phyloP scores from a whole-genome alignment of 1,140 invertebrate genomes.

The Cotesia typhae region DNA sequence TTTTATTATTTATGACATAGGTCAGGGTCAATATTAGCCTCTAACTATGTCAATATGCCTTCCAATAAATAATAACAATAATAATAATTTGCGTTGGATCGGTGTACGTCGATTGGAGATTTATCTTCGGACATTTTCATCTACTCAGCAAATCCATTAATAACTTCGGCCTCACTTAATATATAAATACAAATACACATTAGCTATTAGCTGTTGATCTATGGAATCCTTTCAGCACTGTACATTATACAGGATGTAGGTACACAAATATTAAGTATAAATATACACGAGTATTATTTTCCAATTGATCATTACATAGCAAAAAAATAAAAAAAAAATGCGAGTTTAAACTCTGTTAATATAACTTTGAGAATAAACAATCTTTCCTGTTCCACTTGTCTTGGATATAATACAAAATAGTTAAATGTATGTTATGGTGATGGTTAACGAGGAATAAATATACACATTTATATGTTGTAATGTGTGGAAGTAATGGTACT shows the following conservation, averaged over 20 bases:
- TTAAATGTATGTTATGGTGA: no score
- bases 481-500: neutral
- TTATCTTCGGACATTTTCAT: conserved; percentile 12
- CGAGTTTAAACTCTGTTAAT: neutral
- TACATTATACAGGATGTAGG: neutral
- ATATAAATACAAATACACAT: no score
- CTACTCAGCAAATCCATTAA: conserved; percentile 15
- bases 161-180: neutral
- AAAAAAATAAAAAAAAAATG: neutral
- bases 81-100: no score
- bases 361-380: conserved; percentile 7
- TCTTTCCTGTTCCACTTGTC: conserved; percentile 14
- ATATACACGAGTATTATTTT: conserved; percentile 2
- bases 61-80: neutral
- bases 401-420: no score
- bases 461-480: neutral
- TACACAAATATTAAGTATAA: neutral
- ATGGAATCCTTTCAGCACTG: neutral
- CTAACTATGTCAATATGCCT: neutral
- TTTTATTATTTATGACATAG: conserved; percentile 19
- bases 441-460: neutral
- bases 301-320: neutral
- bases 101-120: neutral
- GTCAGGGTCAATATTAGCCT: conserved; percentile 17
- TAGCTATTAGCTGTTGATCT: no score